A percentile compares a stretch with the other conserved stretches of the same genome.
Conservation (phyloP, 2,888 invertebrate species). For the Eristalis pertinax region DNA sequence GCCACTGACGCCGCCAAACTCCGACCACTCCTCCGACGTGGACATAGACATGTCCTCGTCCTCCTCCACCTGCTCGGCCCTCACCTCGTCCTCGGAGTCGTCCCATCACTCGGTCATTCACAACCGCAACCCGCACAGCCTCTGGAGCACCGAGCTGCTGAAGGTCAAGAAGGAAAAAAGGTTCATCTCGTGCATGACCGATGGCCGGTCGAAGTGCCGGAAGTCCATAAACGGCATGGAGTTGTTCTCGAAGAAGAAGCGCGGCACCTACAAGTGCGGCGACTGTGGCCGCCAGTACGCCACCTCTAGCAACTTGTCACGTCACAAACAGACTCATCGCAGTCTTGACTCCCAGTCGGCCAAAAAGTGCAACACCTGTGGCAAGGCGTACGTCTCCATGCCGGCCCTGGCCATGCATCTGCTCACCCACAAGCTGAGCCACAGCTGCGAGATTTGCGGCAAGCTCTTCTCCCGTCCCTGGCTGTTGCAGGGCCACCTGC, state of each 20-base stretch:
- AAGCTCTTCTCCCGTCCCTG: slow-evolving; percentile 97
- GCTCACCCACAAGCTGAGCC: slow-evolving; percentile 94
- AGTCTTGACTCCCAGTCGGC: slow-evolving; percentile 97
- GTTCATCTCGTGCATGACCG: slow-evolving; percentile 78
- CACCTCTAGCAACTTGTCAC: slow-evolving; percentile 93
- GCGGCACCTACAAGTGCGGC: slow-evolving; percentile 87
- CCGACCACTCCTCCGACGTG: slow-evolving; percentile 88
- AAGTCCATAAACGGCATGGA: slow-evolving; percentile 72
- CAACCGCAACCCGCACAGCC: slow-evolving; percentile 71
- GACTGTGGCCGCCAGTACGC: slow-evolving; percentile 96
- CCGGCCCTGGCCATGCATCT: slow-evolving; percentile 97
- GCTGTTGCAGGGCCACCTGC: slow-evolving; percentile 92
- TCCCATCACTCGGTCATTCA: slow-evolving; percentile 53
- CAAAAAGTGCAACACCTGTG: slow-evolving; percentile 96
- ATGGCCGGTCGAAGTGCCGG: slow-evolving; percentile 79
- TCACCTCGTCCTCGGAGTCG: slow-evolving; percentile 76
- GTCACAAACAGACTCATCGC: slow-evolving; percentile 95
- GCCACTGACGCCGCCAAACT: slow-evolving; percentile 87
- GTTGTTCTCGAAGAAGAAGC: slow-evolving; percentile 77
- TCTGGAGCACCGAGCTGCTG: slow-evolving; percentile 68
- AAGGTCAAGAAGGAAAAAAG: slow-evolving; percentile 72
- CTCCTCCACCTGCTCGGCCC: slow-evolving; percentile 67
- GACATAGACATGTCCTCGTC: slow-evolving; percentile 83
- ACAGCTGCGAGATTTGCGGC: slow-evolving; percentile 95
- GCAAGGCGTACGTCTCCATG: slow-evolving; percentile 98